Base-by-base conservation (phyloP, 2,113 vertebrate species). In the Halcyon malimbica region DNA sequence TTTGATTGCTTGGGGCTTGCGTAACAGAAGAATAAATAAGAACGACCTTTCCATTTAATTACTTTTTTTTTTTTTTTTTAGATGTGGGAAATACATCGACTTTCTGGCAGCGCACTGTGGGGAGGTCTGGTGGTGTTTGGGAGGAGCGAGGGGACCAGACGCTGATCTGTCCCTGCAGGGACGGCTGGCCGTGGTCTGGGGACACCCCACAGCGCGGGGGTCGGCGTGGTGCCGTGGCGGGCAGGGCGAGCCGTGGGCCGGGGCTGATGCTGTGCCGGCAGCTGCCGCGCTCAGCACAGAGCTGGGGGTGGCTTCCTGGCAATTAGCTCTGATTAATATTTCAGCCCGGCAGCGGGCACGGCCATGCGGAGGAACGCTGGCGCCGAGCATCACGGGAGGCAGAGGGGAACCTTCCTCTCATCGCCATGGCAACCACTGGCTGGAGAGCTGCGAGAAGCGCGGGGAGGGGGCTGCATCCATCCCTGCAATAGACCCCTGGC, bases 41-140 rank as follows among this genome's bases (percentile, higher is more conserved):
- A 77, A 44, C 37, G 71, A 91, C 91, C 93, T 96, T 96, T 96
- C 74, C 19, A 3, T 90, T 95, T 90, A 94, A 95, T 95, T 94
- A 31, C 53, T 24, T 48, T 37, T 86, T 83, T 71, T 2, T 17
- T 53, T 53, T 28, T 28, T 53, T 28, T 53, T 28, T 25, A 31
- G 65, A 35, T 7, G 33, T 10, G 89, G 89, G 77, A 41, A 80
- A 92, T 46, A 48, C 3, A 35, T 48, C 1, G 8, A 51, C 63
- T 42, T 56, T 19, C 31, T 5, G 5, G 51, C 50, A 68, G 65
- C 0, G 50, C 0, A 5, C 29, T 6, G 51, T 2, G n/a, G 8
- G 76, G 75, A 13, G 67, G 17, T 33, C 42, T 53, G 76, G 50
- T 0, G 16, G 9, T 1, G 1, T 37, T 84, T 7, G 5, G 69